Base-by-base conservation (phyloP, 2,113 vertebrate genomes). In the Mustela lutreola region DNA sequence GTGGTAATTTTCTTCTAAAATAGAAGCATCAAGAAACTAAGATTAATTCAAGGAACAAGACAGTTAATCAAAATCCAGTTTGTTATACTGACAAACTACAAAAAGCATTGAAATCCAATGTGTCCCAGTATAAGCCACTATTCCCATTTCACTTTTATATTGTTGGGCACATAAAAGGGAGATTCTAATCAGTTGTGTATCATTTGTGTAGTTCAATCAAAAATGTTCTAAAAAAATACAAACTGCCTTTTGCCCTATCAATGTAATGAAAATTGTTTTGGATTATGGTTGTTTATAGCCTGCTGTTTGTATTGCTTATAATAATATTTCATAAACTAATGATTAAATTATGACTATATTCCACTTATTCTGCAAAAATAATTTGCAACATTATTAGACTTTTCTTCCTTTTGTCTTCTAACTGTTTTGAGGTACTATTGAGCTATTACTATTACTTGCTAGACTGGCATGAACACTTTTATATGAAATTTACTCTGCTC, bases 401-500 rank as follows among this genome's bases (percentile, higher is more conserved):
- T 28, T 56, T 48, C 75, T 65, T 24, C 11, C 1, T 62, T 11
- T 28, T 92, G 7, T 16, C 33, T 56, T 58, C 2, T 45, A 96
- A 71, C 89, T 91, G 22, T 39, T 10, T 33, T 90, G 75, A 50
- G 33, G 73, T 95, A 84, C 15, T 96, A 39, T 85, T 95, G 82
- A 26, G 12, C 39, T 53, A 84, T 88, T 96, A 92, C 48, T 39
- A 62, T 53, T 39, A 62, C n/a, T 75, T 71, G 53, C 62, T 12
- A 81, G 53, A 50, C 1, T 48, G 33, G 1, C 42, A 78, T 90
- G 50, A 91, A 24, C 60, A 73, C 5, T 97, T 97, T 96, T 84
- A 53, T 88, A 28, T 28, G 82, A 92, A 96, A 93, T 88, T 56
- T 53, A 94, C 16, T n/a, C 92, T 88, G 71, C n/a, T 97, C 60